Base-by-base conservation (phyloP, 2,888 invertebrate genomes). In the Biston betularia region DNA sequence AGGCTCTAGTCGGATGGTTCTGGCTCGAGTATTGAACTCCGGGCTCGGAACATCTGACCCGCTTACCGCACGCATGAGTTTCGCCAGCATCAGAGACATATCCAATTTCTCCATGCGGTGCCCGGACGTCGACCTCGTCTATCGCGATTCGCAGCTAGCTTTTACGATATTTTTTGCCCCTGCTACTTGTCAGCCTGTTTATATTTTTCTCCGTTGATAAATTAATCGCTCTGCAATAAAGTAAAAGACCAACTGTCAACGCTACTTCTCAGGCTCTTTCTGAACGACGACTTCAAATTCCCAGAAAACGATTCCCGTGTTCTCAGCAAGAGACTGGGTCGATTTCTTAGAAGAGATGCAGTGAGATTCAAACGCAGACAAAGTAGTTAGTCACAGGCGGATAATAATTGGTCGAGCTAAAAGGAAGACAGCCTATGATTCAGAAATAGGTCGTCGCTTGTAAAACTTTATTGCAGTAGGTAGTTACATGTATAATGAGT, bases 11-110 rank as follows among this genome's bases (percentile, higher is more conserved):
- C 80, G 77, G 74, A 81, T 71, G 68, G 80, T 77, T 79, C 80
- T 78, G 84, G 85, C 83, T 85, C 80, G 82, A 83, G 80, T 88
- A 86, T 85, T 86, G 87, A 88, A 86, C 85, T 82, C 79, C 71
- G 65, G 70, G 75, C 74, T 75, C 77, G 77, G 80, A 77, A 72
- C 78, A 81, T 81, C 78, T 83, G 85, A 85, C 83, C 84, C 78
- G 83, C 69, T 81, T 81, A 78, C 77, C 77, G 76, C 80, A 80
- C 80, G 76, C 79, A 82, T 77, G 79, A 80, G 76, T 80, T 79
- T 79, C 77, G 79, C 76, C 79, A 79, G 80, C 80, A 82, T 77
- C 79, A 73, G 79, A 79, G 82, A 85, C 82, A 85, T 88, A 88
- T 88, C 80, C 71, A 76, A 83, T 88, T 87, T 87, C 88, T 83